Conservation (phyloP, 2,888 invertebrate species). For the Agrochola circellaris region DNA sequence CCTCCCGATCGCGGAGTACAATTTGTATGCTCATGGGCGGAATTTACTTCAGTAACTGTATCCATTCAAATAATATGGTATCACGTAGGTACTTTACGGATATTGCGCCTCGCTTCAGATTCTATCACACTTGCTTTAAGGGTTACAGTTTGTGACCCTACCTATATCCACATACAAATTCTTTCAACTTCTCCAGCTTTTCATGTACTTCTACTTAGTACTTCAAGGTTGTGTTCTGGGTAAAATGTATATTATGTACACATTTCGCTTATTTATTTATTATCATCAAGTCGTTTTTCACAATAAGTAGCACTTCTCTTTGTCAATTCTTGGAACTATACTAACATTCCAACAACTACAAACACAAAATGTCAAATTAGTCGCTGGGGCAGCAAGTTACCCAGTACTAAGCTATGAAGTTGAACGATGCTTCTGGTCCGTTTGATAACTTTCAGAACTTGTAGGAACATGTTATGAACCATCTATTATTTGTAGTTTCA, state of each 20-base stretch:
- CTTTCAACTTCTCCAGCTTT: constrained; percentile 14
- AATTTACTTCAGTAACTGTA: constrained; percentile 67
- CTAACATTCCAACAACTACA: constrained; percentile 23
- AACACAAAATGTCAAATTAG: constrained; percentile 40
- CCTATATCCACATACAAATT: constrained; percentile 9
- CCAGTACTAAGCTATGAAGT: constrained; percentile 38
- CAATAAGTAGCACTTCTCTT: neutral
- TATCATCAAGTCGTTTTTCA: neutral
- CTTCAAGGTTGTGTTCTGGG: neutral
- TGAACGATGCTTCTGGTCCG: constrained; percentile 15
- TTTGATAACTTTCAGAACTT: constrained; percentile 27
- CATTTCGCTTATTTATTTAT: neutral
- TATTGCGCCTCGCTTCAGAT: constrained; percentile 48
- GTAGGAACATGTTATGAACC: constrained; percentile 2
- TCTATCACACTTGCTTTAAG: constrained; percentile 41
- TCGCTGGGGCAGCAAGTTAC: constrained; percentile 31
- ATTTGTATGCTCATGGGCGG: constrained; percentile 69
- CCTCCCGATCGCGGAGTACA: constrained; percentile 66
- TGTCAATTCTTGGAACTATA: neutral
- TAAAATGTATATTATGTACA: neutral
- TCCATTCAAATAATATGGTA: constrained; percentile 59
- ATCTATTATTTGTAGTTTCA: neutral
- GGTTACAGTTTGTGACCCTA: constrained; percentile 39
- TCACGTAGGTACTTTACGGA: constrained; percentile 59
- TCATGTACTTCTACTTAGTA: neutral